Percentiles rank a stretch among this genome's conserved stretches.
phyloP scores from a whole-genome alignment of 1,140 invertebrate genomes.

The Galleria mellonella region DNA sequence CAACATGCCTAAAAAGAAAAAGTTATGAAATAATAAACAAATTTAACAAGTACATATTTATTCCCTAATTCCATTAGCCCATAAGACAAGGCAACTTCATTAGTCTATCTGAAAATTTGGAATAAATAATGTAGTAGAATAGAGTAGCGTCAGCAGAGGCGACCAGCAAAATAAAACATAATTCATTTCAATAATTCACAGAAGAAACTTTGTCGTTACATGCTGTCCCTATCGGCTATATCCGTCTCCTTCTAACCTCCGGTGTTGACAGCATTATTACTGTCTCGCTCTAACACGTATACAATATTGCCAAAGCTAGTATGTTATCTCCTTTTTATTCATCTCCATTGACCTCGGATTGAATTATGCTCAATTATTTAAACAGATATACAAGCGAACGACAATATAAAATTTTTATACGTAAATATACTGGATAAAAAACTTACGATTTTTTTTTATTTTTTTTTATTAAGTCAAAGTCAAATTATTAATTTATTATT shows the following conservation, averaged over 20 bases:
- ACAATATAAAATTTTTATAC: background rate
- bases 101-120: conserved; percentile 20
- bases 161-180: conserved; percentile 61
- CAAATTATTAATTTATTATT: too few relatives aligned
- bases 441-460: too few relatives aligned
- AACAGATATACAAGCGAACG: background rate
- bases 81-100: conserved; percentile 17
- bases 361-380: conserved; percentile 13
- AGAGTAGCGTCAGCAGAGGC: conserved; percentile 21
- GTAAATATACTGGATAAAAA: too few relatives aligned
- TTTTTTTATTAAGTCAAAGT: too few relatives aligned
- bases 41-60: too few relatives aligned
- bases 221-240: conserved; percentile 12
- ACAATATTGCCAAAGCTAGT: conserved; percentile 45
- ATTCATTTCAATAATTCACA: conserved; percentile 59
- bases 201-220: conserved; percentile 42
- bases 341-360: conserved; percentile 22
- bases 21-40: too few relatives aligned
- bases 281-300: conserved; percentile 32
- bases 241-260: conserved; percentile 14
- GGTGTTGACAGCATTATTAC: conserved; percentile 9
- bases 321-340: conserved; percentile 52
- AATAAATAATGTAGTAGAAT: conserved; percentile 24
- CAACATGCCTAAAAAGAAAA: too few relatives aligned
- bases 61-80: conserved; percentile 2